phyloP scores from a whole-genome alignment of 2,797 vertebrate genomes.

The Falco concolor region DNA sequence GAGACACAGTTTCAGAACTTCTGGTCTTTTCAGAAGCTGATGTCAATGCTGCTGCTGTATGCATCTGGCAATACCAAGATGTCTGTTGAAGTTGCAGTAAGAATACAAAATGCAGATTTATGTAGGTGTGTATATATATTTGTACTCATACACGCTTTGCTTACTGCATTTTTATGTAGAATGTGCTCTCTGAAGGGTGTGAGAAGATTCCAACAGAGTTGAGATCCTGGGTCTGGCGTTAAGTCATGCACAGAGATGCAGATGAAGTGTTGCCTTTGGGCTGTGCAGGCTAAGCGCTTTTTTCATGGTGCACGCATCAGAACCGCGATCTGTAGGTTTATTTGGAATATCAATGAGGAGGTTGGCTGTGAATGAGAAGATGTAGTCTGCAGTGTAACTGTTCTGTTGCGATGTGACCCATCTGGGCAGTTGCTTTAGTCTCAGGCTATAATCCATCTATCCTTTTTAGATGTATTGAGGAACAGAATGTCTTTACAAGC shows the following conservation, averaged over 20 bases:
- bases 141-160: neutral
- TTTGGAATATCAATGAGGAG: neutral
- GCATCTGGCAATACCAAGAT: neutral
- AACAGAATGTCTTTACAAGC: neutral
- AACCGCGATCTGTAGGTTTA: neutral
- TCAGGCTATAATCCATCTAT: neutral
- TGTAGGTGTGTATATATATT: accelerated
- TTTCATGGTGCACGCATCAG: neutral
- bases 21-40: neutral
- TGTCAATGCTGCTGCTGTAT: neutral
- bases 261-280: neutral
- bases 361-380: neutral
- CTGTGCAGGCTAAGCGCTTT: neutral
- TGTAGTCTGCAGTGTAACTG: neutral
- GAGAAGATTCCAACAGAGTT: neutral
- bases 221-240: neutral
- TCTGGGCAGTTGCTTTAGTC: neutral
- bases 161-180: neutral
- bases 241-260: neutral
- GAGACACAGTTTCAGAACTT: neutral
- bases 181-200: neutral
- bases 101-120: neutral
- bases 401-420: neutral
- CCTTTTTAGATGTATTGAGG: neutral
- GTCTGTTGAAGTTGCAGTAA: neutral